These are phyloP conservation scores for Typhlomys cinereus DNA, from an alignment of 2,113 vertebrate species.

Conservation along the genomic window DNA sequence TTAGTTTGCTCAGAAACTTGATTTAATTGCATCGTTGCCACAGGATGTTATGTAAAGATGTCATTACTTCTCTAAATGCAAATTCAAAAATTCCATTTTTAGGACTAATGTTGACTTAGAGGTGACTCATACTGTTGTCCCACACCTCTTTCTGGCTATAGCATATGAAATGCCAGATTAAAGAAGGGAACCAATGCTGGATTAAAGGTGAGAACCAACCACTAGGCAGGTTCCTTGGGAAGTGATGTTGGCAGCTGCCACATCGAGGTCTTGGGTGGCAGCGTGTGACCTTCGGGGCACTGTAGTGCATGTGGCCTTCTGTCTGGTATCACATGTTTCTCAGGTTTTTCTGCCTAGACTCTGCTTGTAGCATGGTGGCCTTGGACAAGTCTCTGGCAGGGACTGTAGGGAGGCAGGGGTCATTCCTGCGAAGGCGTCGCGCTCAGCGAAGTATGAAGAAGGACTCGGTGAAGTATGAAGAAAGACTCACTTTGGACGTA, in stretches of 20 bases:
- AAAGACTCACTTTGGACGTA: not conserved
- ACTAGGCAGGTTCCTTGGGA: not conserved
- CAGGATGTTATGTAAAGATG: not conserved
- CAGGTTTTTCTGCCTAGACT: not conserved
- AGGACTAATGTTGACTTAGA: not conserved
- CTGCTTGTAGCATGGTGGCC: not conserved
- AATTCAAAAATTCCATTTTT: not conserved
- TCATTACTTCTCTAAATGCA: slow-evolving; percentile 10
- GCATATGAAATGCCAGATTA: not conserved
- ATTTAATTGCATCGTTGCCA: not conserved
- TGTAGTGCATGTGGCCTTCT: not conserved
- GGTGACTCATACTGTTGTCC: not conserved
- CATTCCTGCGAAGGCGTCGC: not conserved
- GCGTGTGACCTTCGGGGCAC: not conserved
- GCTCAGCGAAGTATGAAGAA: not conserved
- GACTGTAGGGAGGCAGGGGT: not conserved
- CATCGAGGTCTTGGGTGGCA: not conserved
- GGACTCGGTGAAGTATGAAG: not conserved
- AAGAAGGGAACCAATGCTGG: not conserved
- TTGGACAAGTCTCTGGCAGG: not conserved
- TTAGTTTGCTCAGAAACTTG: not conserved
- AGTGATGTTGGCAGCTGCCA: not conserved
- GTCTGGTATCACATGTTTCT: not conserved
- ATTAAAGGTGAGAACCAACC: not conserved
- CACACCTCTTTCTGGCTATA: not conserved